Evolutionary conservation across 2,113 vertebrate genomes (phyloP).

Genomic region (Vulpes ferrilata): DNA sequence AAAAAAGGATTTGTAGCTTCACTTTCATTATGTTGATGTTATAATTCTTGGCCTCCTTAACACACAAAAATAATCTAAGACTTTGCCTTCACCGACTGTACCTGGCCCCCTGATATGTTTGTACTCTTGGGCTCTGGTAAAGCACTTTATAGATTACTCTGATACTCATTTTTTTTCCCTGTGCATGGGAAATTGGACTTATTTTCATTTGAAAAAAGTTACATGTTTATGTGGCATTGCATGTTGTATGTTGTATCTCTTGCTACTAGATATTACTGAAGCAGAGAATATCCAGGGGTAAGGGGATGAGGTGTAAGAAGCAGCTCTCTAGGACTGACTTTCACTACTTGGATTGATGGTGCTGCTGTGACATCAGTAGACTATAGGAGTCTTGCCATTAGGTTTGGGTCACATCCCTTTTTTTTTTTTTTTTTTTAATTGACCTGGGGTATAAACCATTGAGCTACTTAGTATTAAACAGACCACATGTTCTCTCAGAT

Average conservation of each 20-base stretch:
- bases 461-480: background rate
- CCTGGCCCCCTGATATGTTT: background rate
- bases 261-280: background rate
- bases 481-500: background rate
- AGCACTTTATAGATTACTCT: background rate
- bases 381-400: background rate
- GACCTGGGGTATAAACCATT: background rate
- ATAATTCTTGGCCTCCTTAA: background rate
- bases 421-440: background rate
- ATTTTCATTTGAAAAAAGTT: background rate
- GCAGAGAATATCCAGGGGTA: background rate
- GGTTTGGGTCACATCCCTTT: background rate
- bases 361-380: background rate
- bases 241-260: background rate
- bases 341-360: background rate
- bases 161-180: background rate
- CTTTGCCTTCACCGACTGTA: background rate
- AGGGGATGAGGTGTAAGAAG: background rate
- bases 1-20: background rate
- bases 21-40: background rate
- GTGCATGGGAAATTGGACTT: background rate
- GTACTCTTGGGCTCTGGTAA: background rate
- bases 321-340: background rate
- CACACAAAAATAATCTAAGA: background rate
- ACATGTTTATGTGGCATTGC: accelerated